Conservation (phyloP, 2,888 invertebrate species). For the Lagria hirta region DNA sequence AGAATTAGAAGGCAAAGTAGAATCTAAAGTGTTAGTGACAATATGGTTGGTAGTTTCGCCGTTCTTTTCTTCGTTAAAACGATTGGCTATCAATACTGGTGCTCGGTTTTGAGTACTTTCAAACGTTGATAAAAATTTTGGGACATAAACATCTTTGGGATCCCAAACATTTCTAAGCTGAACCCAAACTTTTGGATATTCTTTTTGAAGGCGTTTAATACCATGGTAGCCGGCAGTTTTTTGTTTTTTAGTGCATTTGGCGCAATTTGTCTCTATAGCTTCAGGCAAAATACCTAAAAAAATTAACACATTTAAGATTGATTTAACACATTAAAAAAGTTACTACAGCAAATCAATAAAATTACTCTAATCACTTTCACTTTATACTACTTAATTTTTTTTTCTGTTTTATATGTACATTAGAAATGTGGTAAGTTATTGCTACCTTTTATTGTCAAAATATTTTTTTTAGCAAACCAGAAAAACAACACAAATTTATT, state of each 20-base stretch:
- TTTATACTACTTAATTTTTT: no score
- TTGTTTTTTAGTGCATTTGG: slow-evolving; percentile 67
- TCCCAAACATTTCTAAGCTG: slow-evolving; percentile 67
- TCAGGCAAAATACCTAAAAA: slow-evolving; percentile 68
- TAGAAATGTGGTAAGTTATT: no score
- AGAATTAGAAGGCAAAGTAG: slow-evolving; percentile 14
- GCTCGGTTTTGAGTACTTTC: slow-evolving; percentile 7
- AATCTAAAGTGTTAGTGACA: slow-evolving; percentile 14
- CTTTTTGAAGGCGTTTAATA: slow-evolving; percentile 64
- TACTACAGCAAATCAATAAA: no score
- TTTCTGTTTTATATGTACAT: no score
- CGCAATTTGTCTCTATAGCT: slow-evolving; percentile 67
- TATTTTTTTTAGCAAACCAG: no score
- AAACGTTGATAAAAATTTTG: slow-evolving; percentile 52
- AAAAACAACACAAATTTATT: no score
- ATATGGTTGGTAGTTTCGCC: slow-evolving; percentile 3
- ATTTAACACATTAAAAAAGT: no score
- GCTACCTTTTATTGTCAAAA: no score
- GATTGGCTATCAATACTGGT: slow-evolving; percentile 17
- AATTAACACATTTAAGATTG: no score
- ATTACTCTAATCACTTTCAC: no score
- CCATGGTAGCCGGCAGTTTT: slow-evolving; percentile 65
- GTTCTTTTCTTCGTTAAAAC: slow-evolving; percentile 24
- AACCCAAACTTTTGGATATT: slow-evolving; percentile 69
- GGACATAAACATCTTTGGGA: slow-evolving; percentile 65